Percentiles rank a stretch among this genome's conserved stretches.
These are phyloP conservation scores for Boloria selene DNA, from an alignment of 2,888 invertebrate species.

Conservation along the genomic window DNA sequence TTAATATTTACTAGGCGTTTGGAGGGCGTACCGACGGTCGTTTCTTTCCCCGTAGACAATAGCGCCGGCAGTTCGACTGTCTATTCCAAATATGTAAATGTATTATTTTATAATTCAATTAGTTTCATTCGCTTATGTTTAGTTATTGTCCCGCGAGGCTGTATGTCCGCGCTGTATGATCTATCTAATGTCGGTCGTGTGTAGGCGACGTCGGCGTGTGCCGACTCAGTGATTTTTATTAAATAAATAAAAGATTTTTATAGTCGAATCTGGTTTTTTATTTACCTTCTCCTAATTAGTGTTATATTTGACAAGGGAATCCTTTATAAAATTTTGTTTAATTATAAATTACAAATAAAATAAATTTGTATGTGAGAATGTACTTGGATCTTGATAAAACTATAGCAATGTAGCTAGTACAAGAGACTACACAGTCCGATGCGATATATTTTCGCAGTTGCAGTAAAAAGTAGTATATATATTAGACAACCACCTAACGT, in stretches of 20 bases:
- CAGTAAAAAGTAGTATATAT: too few species aligned
- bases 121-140: conserved; percentile 70
- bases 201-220: conserved; percentile 54
- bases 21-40: conserved; percentile 7
- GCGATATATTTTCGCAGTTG: too few species aligned
- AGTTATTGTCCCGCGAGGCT: conserved; percentile 55
- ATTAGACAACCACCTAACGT: too few species aligned
- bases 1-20: conserved; percentile 19
- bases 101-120: conserved; percentile 73
- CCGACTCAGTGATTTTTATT: conserved; percentile 77
- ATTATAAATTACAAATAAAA: too few species aligned
- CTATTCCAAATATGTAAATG: conserved; percentile 58
- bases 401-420: too few species aligned
- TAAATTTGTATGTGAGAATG: too few species aligned
- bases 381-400: too few species aligned
- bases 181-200: conserved; percentile 60
- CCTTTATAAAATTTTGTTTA: too few species aligned
- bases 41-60: conserved; percentile 41
- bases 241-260: conserved; percentile 67
- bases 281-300: conserved; percentile 36
- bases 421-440: too few species aligned
- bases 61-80: conserved; percentile 47
- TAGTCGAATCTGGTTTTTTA: conserved; percentile 63
- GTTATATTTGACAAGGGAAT: background rate
- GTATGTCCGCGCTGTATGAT: conserved; percentile 50